These are phyloP conservation scores for Eledona agricola DNA, from an alignment of 2,888 invertebrate genomes.

Conservation along the genomic window DNA sequence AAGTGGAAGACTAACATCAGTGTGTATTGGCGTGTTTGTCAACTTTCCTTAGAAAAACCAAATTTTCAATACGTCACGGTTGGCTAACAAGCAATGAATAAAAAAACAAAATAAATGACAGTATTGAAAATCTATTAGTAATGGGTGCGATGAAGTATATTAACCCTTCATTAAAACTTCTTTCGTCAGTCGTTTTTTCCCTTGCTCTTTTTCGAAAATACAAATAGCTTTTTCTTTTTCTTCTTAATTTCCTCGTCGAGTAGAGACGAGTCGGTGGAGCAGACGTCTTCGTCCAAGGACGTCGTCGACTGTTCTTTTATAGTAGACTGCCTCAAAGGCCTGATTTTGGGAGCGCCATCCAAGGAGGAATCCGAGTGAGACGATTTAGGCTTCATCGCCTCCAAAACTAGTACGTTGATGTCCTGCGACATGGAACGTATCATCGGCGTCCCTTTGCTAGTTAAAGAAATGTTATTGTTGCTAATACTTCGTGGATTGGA, in stretches of 20 bases:
- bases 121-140: conserved; percentile 30
- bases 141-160: conserved; percentile 34
- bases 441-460: conserved; percentile 53
- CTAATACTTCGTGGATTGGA: conserved; percentile 53
- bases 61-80: conserved; percentile 28
- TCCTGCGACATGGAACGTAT: conserved; percentile 66
- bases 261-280: conserved; percentile 76
- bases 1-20: conserved; percentile 35
- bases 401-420: conserved; percentile 57
- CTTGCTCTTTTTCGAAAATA: conserved; percentile 70
- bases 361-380: conserved; percentile 65
- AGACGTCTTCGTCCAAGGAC: conserved; percentile 71
- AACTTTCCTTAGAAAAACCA: conserved; percentile 34
- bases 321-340: conserved; percentile 44
- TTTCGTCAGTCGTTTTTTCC: conserved; percentile 49
- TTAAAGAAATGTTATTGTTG: conserved; percentile 55
- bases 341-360: conserved; percentile 45
- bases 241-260: conserved; percentile 71
- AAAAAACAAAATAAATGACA: conserved; percentile 26
- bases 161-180: conserved; percentile 28
- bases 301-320: conserved; percentile 55
- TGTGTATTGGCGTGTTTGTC: conserved; percentile 7
- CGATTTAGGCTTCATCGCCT: conserved; percentile 59
- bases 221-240: conserved; percentile 71
- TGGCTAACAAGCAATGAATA: conserved; percentile 15